Conservation (phyloP, 2,113 vertebrate genomes). For the Phyllostomus hastatus region DNA sequence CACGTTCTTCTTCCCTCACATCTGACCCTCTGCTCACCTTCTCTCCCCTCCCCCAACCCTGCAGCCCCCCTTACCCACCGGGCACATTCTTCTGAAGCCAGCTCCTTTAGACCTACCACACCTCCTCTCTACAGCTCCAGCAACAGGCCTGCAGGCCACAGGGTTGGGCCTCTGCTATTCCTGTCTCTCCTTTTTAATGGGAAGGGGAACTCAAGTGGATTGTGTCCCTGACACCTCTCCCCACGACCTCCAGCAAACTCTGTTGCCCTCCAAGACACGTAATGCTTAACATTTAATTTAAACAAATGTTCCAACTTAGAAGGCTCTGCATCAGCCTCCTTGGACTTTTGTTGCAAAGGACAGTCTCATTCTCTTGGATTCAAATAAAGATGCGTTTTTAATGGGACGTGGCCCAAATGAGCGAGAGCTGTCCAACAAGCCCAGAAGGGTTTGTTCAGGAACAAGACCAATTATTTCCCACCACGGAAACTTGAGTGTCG, state of each 20-base stretch:
- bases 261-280: background rate
- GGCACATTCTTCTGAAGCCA: background rate
- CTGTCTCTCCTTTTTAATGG: background rate
- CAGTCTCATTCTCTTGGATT: background rate
- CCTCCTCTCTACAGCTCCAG: background rate
- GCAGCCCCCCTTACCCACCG: fast-evolving
- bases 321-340: background rate
- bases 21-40: background rate
- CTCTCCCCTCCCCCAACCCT: background rate
- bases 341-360: background rate
- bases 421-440: background rate
- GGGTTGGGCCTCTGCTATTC: background rate
- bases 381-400: background rate
- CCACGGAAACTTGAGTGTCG: background rate
- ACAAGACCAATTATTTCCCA: background rate
- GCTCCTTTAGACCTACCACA: background rate
- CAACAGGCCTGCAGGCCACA: background rate
- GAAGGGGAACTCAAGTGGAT: background rate
- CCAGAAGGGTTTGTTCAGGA: background rate
- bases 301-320: background rate
- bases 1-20: background rate
- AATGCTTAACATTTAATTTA: background rate
- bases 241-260: background rate
- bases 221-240: background rate
- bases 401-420: background rate